Conservation (phyloP, 2,797 vertebrate genomes). For the Columba guinea region DNA sequence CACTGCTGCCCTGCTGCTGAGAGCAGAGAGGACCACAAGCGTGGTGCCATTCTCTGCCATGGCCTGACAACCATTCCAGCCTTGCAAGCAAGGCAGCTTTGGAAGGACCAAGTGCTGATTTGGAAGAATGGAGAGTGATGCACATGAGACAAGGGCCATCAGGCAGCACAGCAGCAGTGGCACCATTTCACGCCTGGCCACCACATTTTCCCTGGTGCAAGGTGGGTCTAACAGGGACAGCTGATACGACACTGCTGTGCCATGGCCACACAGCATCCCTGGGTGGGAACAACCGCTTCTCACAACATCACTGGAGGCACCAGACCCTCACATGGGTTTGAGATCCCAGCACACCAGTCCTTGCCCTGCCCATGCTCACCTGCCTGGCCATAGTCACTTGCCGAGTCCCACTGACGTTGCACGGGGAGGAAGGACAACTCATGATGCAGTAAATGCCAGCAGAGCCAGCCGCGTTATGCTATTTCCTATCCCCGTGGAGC, state of each 20-base stretch:
- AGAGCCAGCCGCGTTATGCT: background rate
- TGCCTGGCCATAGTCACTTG: background rate
- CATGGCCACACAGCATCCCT: background rate
- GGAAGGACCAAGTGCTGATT: background rate
- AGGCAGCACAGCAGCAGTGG: background rate
- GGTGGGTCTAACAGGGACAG: background rate
- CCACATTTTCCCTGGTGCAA: background rate
- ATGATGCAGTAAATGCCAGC: background rate
- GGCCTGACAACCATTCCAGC: background rate
- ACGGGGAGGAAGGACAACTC: background rate
- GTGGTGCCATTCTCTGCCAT: background rate
- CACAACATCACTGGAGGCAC: background rate
- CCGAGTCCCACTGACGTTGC: accelerated
- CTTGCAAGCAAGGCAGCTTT: background rate
- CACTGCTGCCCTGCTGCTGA: background rate
- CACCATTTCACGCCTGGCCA: background rate
- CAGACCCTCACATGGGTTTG: accelerated
- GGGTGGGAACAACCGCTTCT: background rate
- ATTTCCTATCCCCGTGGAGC: background rate
- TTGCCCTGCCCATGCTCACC: background rate
- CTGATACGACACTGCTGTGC: accelerated
- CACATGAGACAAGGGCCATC: background rate
- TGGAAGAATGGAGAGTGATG: background rate
- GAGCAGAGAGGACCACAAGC: background rate
- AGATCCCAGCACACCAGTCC: background rate